phyloP scores from a whole-genome alignment of 2,888 invertebrate species.

The Oligia latruncula region DNA sequence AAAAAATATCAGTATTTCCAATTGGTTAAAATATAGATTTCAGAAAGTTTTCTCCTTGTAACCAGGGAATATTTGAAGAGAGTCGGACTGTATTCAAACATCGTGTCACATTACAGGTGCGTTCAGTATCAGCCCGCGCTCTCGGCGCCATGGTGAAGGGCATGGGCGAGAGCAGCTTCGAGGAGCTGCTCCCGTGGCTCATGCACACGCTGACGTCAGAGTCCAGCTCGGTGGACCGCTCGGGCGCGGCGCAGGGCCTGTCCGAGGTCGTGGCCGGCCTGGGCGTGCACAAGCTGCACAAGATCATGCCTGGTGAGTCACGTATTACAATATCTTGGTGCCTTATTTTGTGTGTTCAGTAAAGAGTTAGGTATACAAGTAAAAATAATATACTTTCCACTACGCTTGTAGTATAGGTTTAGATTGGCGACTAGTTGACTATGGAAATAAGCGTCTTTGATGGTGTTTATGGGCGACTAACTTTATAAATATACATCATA shows the following conservation, averaged over 20 bases:
- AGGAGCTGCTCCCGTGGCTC: slow-evolving; percentile 99
- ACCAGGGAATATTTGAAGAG: not conserved
- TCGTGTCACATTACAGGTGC: slow-evolving; percentile 78
- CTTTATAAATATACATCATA: not conserved
- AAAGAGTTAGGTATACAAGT: not conserved
- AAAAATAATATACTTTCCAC: not conserved
- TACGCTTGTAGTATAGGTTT: not conserved
- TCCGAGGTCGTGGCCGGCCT: slow-evolving; percentile 99
- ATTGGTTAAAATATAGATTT: not conserved
- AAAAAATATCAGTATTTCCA: no score
- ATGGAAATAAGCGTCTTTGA: not conserved
- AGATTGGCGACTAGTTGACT: not conserved
- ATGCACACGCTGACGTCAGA: slow-evolving; percentile 99
- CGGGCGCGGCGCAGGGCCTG: slow-evolving; percentile 99
- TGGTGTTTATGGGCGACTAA: not conserved
- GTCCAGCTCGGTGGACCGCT: slow-evolving; percentile 97
- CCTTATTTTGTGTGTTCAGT: not conserved
- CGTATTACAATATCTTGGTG: not conserved
- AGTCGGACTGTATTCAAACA: not conserved
- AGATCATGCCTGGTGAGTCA: slow-evolving; percentile 96
- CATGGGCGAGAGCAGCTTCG: slow-evolving; percentile 98
- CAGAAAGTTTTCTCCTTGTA: not conserved
- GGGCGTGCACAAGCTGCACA: slow-evolving; percentile 98
- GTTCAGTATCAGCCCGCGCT: slow-evolving; percentile 98
- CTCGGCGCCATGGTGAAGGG: slow-evolving; percentile 99